phyloP scores from a whole-genome alignment of 2,113 vertebrate genomes.

The Falcunculus frontatus region DNA sequence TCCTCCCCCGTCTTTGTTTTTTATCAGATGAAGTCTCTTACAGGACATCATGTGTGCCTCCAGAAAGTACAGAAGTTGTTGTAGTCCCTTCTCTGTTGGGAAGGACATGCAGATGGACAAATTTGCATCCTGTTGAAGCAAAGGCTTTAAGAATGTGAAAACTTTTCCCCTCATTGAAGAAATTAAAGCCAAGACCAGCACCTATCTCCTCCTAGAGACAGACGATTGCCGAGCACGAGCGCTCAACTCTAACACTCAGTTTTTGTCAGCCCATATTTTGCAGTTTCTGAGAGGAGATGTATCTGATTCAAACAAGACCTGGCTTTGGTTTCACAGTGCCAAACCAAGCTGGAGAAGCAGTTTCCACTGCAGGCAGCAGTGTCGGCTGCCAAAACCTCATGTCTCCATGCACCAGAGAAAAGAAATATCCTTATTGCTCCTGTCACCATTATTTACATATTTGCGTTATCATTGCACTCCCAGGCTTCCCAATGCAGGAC shows the following conservation, averaged over 20 bases:
- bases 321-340: not conserved
- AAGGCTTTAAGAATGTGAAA: not conserved
- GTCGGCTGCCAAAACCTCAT: not conserved
- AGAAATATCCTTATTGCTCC: not conserved
- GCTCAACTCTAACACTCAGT: accelerated
- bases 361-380: not conserved
- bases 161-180: not conserved
- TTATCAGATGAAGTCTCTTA: not conserved
- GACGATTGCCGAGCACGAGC: accelerated
- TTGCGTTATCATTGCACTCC: not conserved
- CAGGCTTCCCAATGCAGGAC: not conserved
- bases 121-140: not conserved
- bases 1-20: not conserved
- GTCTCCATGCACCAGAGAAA: not conserved
- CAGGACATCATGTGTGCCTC: not conserved
- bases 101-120: not conserved
- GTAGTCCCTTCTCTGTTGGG: not conserved
- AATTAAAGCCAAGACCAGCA: not conserved
- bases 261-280: not conserved
- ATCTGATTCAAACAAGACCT: not conserved
- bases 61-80: accelerated
- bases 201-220: not conserved
- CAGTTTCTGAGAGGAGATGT: not conserved
- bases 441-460: not conserved
- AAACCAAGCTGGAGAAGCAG: not conserved